A percentile compares a stretch with the other conserved stretches of the same genome.
phyloP scores from a whole-genome alignment of 1,140 invertebrate genomes.

The Dufourea novaeangliae region DNA sequence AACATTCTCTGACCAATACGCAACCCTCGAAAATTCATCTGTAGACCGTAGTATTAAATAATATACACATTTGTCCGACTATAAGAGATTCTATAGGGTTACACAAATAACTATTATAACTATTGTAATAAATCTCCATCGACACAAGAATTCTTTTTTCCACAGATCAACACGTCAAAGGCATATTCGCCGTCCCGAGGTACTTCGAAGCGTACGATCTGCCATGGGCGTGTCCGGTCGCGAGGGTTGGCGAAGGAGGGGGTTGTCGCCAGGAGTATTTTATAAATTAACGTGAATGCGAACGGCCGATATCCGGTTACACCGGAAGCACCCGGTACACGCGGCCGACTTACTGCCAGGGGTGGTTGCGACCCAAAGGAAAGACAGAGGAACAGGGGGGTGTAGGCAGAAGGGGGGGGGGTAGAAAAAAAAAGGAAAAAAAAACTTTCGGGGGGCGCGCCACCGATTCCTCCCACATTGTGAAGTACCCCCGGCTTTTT shows the following conservation, averaged over 20 bases:
- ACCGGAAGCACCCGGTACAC: slow-evolving; percentile 73
- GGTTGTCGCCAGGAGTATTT: slow-evolving; percentile 75
- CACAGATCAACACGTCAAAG: too few species aligned
- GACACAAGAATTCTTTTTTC: too few species aligned
- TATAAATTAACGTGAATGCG: slow-evolving; percentile 79
- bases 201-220: not conserved
- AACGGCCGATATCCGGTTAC: slow-evolving; percentile 75
- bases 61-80: too few species aligned
- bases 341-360: slow-evolving; percentile 55
- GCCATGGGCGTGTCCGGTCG: slow-evolving; percentile 3
- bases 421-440: slow-evolving; percentile 55
- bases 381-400: slow-evolving; percentile 30
- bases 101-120: too few species aligned
- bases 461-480: slow-evolving; percentile 72
- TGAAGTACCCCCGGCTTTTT: slow-evolving; percentile 63
- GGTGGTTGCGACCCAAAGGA: slow-evolving; percentile 25
- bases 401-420: slow-evolving; percentile 34
- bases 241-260: slow-evolving; percentile 31
- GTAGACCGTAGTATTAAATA: too few species aligned
- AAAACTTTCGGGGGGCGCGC: slow-evolving; percentile 59
- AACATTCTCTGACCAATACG: too few species aligned
- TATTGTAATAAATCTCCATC: too few species aligned
- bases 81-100: too few species aligned
- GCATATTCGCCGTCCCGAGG: not conserved
- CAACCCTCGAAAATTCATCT: too few species aligned